Conservation (phyloP, 92 coral and sea anemone genomes). For the Palythoa grandis region DNA sequence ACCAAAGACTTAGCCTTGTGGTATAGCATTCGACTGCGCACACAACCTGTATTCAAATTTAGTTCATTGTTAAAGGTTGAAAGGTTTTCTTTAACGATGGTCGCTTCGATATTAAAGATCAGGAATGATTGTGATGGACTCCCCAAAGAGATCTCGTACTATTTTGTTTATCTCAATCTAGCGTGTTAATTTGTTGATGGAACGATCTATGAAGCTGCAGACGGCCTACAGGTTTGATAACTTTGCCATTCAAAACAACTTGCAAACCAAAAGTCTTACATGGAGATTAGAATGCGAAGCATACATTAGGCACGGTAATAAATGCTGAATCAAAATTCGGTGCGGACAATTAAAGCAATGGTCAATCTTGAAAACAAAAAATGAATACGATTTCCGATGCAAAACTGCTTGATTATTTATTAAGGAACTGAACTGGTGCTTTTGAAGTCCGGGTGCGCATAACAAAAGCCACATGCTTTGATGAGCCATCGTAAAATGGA, state of each 20-base stretch:
- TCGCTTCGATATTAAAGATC: neutral
- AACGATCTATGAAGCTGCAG: neutral
- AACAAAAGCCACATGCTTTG: neutral
- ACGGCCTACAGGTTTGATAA: neutral
- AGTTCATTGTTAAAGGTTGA: neutral
- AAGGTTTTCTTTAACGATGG: neutral
- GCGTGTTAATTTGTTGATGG: neutral
- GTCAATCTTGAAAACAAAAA: neutral
- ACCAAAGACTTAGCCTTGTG: neutral
- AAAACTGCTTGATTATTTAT: too few species aligned
- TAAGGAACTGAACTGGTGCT: too few species aligned
- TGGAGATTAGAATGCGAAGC: neutral
- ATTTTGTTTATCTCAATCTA: neutral
- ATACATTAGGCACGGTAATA: conserved; percentile 3
- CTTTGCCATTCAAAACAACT: neutral
- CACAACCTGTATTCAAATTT: neutral
- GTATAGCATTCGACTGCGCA: neutral
- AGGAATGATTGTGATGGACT: neutral
- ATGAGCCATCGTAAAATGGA: neutral
- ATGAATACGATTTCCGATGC: neutral
- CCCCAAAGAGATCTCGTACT: neutral
- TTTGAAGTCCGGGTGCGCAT: too few species aligned
- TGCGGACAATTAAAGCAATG: neutral
- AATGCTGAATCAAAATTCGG: neutral
- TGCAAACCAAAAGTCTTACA: neutral